These are phyloP conservation scores for Emydoidea blandingii DNA, from an alignment of 2,797 vertebrate genomes.

Conservation along the genomic window DNA sequence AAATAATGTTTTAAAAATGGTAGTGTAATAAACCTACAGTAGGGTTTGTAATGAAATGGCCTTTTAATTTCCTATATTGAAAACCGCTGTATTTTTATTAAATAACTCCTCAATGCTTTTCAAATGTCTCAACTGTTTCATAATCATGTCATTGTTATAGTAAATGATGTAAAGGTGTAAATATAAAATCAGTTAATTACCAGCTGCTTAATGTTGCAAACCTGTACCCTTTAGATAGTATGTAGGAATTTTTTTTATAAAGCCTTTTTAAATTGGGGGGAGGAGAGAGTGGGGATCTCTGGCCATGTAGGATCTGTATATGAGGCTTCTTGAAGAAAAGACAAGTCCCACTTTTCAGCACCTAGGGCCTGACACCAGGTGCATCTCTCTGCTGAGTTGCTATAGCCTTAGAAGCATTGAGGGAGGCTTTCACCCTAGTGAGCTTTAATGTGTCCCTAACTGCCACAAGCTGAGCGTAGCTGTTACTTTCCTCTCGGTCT, in stretches of 20 bases:
- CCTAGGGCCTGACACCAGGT: not conserved
- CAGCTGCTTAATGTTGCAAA: not conserved
- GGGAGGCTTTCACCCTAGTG: no score
- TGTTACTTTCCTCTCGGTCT: not conserved
- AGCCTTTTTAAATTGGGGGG: no score
- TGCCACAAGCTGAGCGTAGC: not conserved
- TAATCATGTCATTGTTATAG: not conserved
- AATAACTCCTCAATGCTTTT: not conserved
- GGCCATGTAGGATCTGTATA: not conserved
- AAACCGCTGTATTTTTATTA: not conserved
- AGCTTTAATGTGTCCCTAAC: not conserved
- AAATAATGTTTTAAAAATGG: not conserved
- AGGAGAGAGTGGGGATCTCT: not conserved
- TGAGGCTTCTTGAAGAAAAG: not conserved
- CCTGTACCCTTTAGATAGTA: not conserved
- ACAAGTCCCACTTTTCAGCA: not conserved
- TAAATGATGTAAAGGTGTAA: not conserved
- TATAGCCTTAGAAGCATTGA: no score
- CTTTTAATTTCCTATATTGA: not conserved
- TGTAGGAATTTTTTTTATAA: not conserved
- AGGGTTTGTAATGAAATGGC: not conserved
- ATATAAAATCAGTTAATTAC: not conserved
- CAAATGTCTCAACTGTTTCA: not conserved
- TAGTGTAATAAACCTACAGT: not conserved
- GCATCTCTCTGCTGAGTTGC: not conserved